Base-by-base conservation (phyloP, 1,140 invertebrate species). In the Listronotus bonariensis region DNA sequence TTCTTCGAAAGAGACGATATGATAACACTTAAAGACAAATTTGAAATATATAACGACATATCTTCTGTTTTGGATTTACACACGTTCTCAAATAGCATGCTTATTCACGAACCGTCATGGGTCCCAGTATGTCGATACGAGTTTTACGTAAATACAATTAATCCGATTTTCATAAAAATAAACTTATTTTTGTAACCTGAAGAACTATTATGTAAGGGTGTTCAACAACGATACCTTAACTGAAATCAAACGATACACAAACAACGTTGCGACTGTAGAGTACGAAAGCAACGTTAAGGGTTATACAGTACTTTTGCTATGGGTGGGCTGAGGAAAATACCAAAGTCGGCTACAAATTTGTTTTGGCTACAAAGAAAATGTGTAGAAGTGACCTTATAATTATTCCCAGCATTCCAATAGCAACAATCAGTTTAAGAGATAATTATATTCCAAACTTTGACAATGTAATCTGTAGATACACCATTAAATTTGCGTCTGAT, bases 251-350 rank as follows among this genome's bases (percentile, higher is more conserved):
- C 7, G 70, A 48, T 12, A 71, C 26, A 66, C 68, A 3, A 73
- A 75, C 34, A 75, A 74, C n/a, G 61, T 66, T 4, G 9, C 51
- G n/a, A 61, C 74, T 1, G 17, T 36, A 42, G 46, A 61, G 10
- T 80, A 78, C 49, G 6, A 15, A 6, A 17, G 67, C 6, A 68
- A 72, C 15, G 34, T 36, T 9, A 48, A 62, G 0, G 79, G 78
- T 7, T 81, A 78, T 42, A 80, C 78, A 7, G 43, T 80, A 0
- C n/a, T 51, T 81, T 5, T 72, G 73, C 42, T 80, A 80, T 18
- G 78, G 77, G 0, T 77, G 71, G 71, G 62, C 51, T 18, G 55
- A 70, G 2, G 52, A 59, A 7, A 20, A 41, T 1, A 61, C 61
- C 11, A 69, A 72, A 20, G 10, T 76, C 7, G 17, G 68, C 2